Percentiles rank a stretch among this genome's conserved stretches.
These are phyloP conservation scores for Eciton burchellii DNA, from an alignment of 1,140 invertebrate genomes.

Conservation along the genomic window DNA sequence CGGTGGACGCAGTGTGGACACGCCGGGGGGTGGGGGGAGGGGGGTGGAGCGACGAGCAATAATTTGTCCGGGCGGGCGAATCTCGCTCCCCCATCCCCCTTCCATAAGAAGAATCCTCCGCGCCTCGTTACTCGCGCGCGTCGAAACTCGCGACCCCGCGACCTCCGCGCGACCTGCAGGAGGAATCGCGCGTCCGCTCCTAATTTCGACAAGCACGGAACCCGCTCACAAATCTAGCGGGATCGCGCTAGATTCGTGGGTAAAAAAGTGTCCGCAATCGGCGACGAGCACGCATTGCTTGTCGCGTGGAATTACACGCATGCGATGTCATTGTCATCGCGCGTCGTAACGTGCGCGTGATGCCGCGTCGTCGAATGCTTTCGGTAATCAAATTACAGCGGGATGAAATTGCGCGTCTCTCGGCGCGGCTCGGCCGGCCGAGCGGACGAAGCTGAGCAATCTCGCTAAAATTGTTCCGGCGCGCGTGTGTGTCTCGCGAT, in stretches of 20 bases:
- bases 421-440: background rate
- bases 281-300: background rate
- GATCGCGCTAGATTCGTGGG: too few species aligned
- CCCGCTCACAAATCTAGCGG: background rate
- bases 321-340: conserved; percentile 43
- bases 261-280: background rate
- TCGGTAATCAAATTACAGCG: conserved; percentile 46
- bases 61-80: background rate
- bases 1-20: background rate
- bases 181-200: background rate
- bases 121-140: background rate
- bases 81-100: too few species aligned
- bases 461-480: conserved; percentile 44
- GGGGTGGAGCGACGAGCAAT: too few species aligned
- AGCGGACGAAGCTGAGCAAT: conserved; percentile 32
- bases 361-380: conserved; percentile 20
- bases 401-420: conserved; percentile 43
- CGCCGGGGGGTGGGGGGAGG: too few species aligned
- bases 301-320: conserved; percentile 39
- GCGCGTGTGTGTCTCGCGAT: conserved; percentile 12
- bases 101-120: background rate
- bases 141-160: background rate
- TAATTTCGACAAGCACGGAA: conserved; percentile 29
- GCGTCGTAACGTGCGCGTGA: conserved; percentile 14
- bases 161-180: too few species aligned